Evolutionary conservation across 2,797 vertebrate species (phyloP), one percentile per base, ranked within the genome.

Genomic region (Agapornis canus): DNA sequence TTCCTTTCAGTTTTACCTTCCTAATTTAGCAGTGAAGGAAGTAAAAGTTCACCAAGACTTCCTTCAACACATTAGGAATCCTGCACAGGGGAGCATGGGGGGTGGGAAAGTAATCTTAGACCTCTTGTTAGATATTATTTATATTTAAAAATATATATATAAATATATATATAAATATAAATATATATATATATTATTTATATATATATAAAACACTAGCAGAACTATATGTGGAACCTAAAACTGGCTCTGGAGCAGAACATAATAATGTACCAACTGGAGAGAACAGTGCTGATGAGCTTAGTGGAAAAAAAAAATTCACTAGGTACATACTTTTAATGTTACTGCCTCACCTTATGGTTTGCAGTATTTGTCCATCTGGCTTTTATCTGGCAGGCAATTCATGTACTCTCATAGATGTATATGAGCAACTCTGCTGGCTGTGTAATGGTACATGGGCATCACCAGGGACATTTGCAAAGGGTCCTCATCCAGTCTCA

Each of bases 1-100:
- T 66, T 84, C 40, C 31, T 89, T 84, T 89, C 86, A 80, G 51
- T 82, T 82, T 83, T 90, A 27, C 32, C 21, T 79, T 90, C 75
- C 71, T 72, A 79, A 70, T 56, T 94, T 73, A 80, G 23, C 48
- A 61, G 14, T 16, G 22, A 63, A n/a, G 35, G 57, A 94, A 91
- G 35, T 56, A 39, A 76, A 90, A 77, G 5, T 39, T 84, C 79
- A 25, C 39, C 60, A 61, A 1, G 0, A 21, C 60, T 89, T 90
- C 68, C 89, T 70, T 39, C 80, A 79, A 82, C 32, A 66, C 3
- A 4, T 26, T 39, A 68, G 52, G 22, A 81, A 88, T 61, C 42
- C 31, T 68, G 43, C 51, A 31, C 10, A 35, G 42, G 29, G 19
- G 6, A 76, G 4, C 40, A 48, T 0, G 3, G 5, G 5, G 29